Evolutionary conservation across 2,113 vertebrate species (phyloP).

Genomic region (Vulpes lagopus): DNA sequence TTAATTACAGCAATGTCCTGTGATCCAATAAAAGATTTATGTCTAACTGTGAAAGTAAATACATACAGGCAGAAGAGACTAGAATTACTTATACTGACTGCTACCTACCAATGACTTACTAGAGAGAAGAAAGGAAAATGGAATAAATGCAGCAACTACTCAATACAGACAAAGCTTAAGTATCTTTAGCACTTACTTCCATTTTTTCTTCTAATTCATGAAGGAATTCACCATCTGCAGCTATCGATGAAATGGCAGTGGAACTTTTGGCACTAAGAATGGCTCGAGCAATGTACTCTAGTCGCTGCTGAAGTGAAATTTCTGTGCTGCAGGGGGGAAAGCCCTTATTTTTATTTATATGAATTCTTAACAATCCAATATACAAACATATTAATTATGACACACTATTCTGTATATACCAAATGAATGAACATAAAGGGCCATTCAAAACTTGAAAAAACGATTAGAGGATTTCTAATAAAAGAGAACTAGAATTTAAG

Average conservation of each 20-base stretch:
- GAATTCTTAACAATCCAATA: conserved; percentile 43
- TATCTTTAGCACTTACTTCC: conserved; percentile 90
- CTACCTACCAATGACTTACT: background rate
- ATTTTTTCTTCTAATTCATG: conserved; percentile 98
- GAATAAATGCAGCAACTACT: background rate
- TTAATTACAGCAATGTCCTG: background rate
- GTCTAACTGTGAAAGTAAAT: background rate
- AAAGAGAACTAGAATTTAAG: background rate
- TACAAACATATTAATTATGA: conserved; percentile 41
- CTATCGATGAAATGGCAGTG: conserved; percentile 93
- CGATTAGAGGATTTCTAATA: conserved; percentile 3
- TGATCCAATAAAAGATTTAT: background rate
- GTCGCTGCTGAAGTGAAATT: conserved; percentile 95
- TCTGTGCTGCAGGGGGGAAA: conserved; percentile 91
- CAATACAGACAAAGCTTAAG: background rate
- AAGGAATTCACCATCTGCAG: conserved; percentile 97
- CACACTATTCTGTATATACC: background rate
- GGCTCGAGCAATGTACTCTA: conserved; percentile 97
- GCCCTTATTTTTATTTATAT: conserved; percentile 35
- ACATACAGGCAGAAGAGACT: background rate
- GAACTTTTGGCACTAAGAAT: conserved; percentile 99
- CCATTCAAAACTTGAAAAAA: conserved; percentile 41
- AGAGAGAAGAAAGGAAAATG: background rate
- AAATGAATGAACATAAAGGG: conserved; percentile 32
- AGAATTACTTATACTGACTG: background rate